Percentiles rank a stretch among this genome's conserved stretches.
Evolutionary conservation across 2,888 invertebrate species (phyloP).

Genomic region (Hydrotaea cyrtoneurina): DNA sequence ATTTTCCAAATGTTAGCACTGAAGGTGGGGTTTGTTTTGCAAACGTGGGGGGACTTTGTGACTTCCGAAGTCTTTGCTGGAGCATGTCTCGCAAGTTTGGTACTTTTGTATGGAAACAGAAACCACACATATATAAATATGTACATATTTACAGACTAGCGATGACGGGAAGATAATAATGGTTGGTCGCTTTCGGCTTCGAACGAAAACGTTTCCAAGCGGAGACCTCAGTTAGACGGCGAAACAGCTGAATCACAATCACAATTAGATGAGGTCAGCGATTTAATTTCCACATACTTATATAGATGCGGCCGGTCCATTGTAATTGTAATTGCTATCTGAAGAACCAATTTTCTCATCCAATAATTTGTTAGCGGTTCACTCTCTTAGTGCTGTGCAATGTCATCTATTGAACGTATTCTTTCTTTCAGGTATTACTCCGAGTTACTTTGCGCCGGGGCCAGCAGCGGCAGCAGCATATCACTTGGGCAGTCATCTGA

Average conservation of each 20-base stretch:
- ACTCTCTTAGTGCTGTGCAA: neutral
- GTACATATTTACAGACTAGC: neutral
- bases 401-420: slow-evolving; percentile 33
- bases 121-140: neutral
- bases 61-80: neutral
- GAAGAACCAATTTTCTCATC: slow-evolving; percentile 57
- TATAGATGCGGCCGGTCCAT: slow-evolving; percentile 12
- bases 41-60: neutral
- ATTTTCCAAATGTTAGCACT: slow-evolving; percentile 13
- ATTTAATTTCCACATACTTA: slow-evolving; percentile 32
- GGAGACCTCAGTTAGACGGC: neutral
- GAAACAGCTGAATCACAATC: slow-evolving; percentile 74
- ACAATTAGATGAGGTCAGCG: slow-evolving; percentile 74
- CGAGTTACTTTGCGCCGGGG: slow-evolving; percentile 81
- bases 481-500: slow-evolving; percentile 81
- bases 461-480: slow-evolving; percentile 80
- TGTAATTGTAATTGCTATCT: slow-evolving; percentile 48
- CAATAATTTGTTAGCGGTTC: slow-evolving; percentile 18
- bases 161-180: slow-evolving; percentile 19
- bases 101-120: neutral
- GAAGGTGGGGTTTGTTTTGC: neutral
- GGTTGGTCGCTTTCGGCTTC: neutral
- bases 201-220: neutral
- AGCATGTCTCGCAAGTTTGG: neutral
- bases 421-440: slow-evolving; percentile 79